Evolutionary conservation across 2,888 invertebrate genomes (phyloP), one percentile per base, ranked within the genome.

Genomic region (Tuta absoluta): DNA sequence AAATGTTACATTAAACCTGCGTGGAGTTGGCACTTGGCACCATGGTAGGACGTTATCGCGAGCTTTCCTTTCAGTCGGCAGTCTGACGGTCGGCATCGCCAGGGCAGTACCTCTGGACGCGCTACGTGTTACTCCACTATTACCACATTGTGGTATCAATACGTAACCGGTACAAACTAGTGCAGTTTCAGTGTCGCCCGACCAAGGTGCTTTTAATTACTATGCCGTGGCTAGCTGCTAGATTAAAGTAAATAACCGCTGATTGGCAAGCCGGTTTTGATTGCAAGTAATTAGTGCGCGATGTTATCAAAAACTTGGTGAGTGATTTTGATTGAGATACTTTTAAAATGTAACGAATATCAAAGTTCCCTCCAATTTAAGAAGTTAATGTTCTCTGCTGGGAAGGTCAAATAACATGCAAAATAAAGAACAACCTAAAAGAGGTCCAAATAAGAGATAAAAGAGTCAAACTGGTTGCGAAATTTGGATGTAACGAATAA

Each of bases 381-480:
- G 41, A 33, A 4, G 33, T 33, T 33, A 8, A 12, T 33, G 1
- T 21, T 21, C 19, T 17, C n/a, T 21, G 4, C 21, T 49, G 21
- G 10, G 49, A 24, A 56, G 56, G 14, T 56, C 24, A 56, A n/a
- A 33, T 58, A 48, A 48, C 24, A n/a, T 19, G 45, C 45, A 56
- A 60, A 63, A 62, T 62, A 53, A 62, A 60, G 21, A 1, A 65
- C 49, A 3, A 68, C 66, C 69, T 67, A 64, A 69, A 69, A 70
- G 63, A 67, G 66, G 66, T 66, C 67, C 71, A 45, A 75, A 76
- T 78, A 80, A 82, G 72, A 81, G 73, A 72, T 73, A 81, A 81
- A 82, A 82, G 67, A 68, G 69, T 67, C 68, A 84, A 87, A 89
- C 87, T 77, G 85, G 86, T 88, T 84, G 76, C 73, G 74, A 65